A percentile compares a stretch with the other conserved stretches of the same genome.
phyloP scores from a whole-genome alignment of 92 coral and sea anemone species.

The Paragorgia papillata region DNA sequence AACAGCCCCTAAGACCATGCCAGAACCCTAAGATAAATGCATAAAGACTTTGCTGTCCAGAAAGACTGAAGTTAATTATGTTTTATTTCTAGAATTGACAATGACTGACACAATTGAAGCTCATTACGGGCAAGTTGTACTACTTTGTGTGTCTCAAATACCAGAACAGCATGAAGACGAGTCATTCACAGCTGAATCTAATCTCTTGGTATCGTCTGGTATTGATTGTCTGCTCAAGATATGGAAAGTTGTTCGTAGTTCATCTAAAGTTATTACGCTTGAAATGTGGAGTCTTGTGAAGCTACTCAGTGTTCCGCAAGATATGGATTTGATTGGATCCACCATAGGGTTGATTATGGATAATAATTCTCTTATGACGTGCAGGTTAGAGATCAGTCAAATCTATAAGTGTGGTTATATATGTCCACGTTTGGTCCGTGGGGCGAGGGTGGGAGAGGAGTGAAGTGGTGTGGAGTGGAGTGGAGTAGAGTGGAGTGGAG shows the following conservation, averaged over 20 bases:
- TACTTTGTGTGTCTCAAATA: slow-evolving; percentile 68
- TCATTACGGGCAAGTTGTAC: slow-evolving; percentile 84
- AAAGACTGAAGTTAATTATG: too few species aligned
- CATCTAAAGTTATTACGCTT: slow-evolving; percentile 49
- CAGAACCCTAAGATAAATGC: too few species aligned
- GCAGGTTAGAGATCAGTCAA: slow-evolving; percentile 77
- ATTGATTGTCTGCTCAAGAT: slow-evolving; percentile 77
- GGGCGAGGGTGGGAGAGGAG: too few species aligned
- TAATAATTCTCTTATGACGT: slow-evolving; percentile 73
- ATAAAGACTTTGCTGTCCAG: too few species aligned
- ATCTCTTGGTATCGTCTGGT: slow-evolving; percentile 79
- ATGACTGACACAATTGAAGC: slow-evolving; percentile 89
- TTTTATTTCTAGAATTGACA: slow-evolving; percentile 51
- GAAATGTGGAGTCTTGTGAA: slow-evolving; percentile 75
- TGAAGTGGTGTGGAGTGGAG: too few species aligned
- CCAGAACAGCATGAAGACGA: background rate
- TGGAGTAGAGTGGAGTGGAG: too few species aligned
- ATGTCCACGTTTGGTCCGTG: too few species aligned
- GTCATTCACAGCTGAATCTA: slow-evolving; percentile 38
- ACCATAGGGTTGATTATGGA: slow-evolving; percentile 83
- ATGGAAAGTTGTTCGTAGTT: slow-evolving; percentile 66
- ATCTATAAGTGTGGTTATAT: too few species aligned
- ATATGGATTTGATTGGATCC: slow-evolving; percentile 78
- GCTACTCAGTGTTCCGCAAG: slow-evolving; percentile 69
- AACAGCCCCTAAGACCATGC: too few species aligned